phyloP scores from a whole-genome alignment of 2,888 invertebrate genomes.

The Agrilus mali region DNA sequence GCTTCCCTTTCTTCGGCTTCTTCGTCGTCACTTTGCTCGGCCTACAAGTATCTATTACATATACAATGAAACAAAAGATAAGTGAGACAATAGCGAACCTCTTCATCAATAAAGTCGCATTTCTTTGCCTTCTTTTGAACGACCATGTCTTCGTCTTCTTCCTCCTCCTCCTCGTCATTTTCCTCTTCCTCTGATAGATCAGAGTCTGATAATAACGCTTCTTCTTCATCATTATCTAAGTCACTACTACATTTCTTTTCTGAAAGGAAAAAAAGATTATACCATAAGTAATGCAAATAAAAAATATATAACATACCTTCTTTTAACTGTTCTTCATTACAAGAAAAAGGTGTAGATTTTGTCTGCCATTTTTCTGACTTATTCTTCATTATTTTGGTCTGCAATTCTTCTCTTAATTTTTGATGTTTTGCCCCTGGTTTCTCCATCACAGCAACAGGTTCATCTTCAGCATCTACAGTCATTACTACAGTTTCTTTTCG shows the following conservation, averaged over 20 bases:
- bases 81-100: slow-evolving; percentile 12
- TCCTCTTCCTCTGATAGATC: slow-evolving; percentile 34
- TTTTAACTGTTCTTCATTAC: neutral
- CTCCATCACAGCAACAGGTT: slow-evolving; percentile 24
- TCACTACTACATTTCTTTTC: slow-evolving; percentile 17
- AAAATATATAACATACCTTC: neutral
- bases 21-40: slow-evolving; percentile 19
- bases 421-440: slow-evolving; percentile 60
- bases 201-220: slow-evolving; percentile 40
- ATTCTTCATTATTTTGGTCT: slow-evolving; percentile 56
- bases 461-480: slow-evolving; percentile 26
- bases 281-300: neutral
- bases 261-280: neutral
- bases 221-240: slow-evolving; percentile 30
- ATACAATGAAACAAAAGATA: neutral
- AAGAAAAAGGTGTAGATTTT: slow-evolving; percentile 22
- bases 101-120: slow-evolving; percentile 27
- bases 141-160: slow-evolving; percentile 40
- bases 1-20: slow-evolving; percentile 19
- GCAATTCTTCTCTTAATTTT: slow-evolving; percentile 58
- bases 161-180: slow-evolving; percentile 36
- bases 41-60: slow-evolving; percentile 4
- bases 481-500: slow-evolving; percentile 31
- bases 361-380: slow-evolving; percentile 58
- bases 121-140: slow-evolving; percentile 25